phyloP scores from a whole-genome alignment of 2,797 vertebrate species.

The Sebastes itinus region DNA sequence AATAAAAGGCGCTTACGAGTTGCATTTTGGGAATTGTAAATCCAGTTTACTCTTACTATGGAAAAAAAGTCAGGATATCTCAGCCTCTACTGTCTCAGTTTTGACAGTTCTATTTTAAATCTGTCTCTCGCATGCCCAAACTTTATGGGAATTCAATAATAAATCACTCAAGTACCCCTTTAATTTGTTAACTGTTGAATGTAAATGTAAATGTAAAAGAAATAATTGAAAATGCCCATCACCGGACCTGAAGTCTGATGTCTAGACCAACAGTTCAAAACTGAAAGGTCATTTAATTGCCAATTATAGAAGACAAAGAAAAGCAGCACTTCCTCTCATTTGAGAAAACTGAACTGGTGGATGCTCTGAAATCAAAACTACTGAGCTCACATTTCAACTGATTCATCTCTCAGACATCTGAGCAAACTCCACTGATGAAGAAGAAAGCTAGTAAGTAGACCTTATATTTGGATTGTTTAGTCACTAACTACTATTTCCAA shows the following conservation, averaged over 20 bases:
- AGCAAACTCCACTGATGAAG: neutral
- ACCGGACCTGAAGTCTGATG: conserved; percentile 4
- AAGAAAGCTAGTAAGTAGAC: neutral
- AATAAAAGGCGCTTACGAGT: conserved; percentile 24
- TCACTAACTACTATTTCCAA: neutral
- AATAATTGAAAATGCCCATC: conserved; percentile 40
- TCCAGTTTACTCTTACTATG: neutral
- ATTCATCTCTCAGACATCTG: conserved; percentile 7
- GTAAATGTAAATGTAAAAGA: conserved; percentile 19
- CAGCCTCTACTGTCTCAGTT: neutral
- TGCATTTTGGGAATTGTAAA: conserved; percentile 7
- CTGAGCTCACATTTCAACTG: neutral
- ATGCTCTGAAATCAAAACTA: neutral
- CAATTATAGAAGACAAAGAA: conserved; percentile 24
- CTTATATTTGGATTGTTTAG: neutral
- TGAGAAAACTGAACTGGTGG: neutral
- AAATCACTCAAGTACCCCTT: neutral
- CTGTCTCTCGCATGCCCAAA: neutral
- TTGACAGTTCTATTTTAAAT: neutral
- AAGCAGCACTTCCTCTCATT: neutral
- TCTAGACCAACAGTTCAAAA: conserved; percentile 8
- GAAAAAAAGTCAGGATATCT: neutral
- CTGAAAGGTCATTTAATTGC: conserved; percentile 4
- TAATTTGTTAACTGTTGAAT: conserved; percentile 24
- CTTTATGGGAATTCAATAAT: neutral